Base-by-base conservation (phyloP, 2,113 vertebrate genomes). In the Ictidomys tridecemlineatus region DNA sequence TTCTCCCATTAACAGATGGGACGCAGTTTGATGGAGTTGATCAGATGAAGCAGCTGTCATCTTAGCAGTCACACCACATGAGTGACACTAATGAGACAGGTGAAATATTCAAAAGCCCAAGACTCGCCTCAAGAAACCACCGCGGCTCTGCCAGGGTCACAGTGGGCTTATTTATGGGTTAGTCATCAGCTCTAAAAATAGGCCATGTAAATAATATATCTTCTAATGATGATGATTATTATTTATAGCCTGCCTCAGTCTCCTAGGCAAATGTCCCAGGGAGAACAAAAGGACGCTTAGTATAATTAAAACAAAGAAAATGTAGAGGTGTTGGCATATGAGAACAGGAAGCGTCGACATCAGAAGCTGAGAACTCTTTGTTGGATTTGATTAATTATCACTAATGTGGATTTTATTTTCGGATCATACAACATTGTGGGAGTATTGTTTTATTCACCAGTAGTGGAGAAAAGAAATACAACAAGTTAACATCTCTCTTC, bases 1-100 rank as follows among this genome's bases (percentile, higher is more conserved):
- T n/a, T 92, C 51, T 95, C 77, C 28, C 56, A 86, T 97, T 96
- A 97, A 93, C 96, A 98, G 96, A 98, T 95, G 97, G 94, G 79
- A 87, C 85, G 85, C 93, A 84, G 93, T 95, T 93, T 96, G 97
- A 78, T 26, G 26, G 91, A 69, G 93, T 63, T 65, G 63, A 94
- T 85, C 72, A 48, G 86, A 82, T 37, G 92, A 88, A 95, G 92
- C 95, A 95, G 96, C 95, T 96, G 91, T 93, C 53, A 20, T 89
- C 94, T 78, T 86, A 72, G 45, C 89, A 94, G 72, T 85, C 93
- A 84, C 10, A 4, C 73, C 42, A 37, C 69, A 58, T 92, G 97
- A 97, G 73, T 86, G 97, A 96, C 88, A 30, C 72, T 97, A 98
- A 95, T 94, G 94, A 97, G 97, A 83, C 88, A 48, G 87, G 97